Conservation (phyloP, 1,140 invertebrate genomes). For the Aphaenogaster ashmeadi region DNA sequence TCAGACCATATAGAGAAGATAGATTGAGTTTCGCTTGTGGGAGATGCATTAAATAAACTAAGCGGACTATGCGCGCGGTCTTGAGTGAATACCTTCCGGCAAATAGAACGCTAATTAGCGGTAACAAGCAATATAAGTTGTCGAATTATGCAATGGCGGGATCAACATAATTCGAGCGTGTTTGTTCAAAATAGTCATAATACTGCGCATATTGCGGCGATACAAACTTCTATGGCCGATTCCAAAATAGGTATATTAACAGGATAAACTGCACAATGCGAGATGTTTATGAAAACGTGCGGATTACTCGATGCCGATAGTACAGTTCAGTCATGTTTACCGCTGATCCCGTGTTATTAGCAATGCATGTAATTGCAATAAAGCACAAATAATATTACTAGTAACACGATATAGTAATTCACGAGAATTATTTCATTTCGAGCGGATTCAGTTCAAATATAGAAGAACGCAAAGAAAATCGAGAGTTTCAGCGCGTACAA, state of each 20-base stretch:
- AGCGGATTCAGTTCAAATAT: not conserved
- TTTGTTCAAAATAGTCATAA: conserved; percentile 48
- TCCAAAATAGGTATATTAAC: conserved; percentile 15
- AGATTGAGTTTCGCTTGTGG: conserved; percentile 57
- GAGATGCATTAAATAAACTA: conserved; percentile 63
- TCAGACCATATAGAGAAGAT: conserved; percentile 42
- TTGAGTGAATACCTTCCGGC: conserved; percentile 57
- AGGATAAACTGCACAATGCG: conserved; percentile 33
- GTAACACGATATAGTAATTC: conserved; percentile 6
- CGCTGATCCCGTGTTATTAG: not conserved
- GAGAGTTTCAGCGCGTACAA: not conserved
- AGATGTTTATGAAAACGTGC: conserved; percentile 44
- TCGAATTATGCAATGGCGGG: conserved; percentile 49
- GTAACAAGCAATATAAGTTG: conserved; percentile 65
- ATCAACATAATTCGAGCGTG: conserved; percentile 45
- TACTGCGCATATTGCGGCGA: conserved; percentile 7
- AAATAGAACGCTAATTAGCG: conserved; percentile 55
- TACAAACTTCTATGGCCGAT: conserved; percentile 28
- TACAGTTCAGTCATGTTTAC: not conserved
- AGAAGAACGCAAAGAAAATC: not conserved
- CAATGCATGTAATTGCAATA: conserved; percentile 18
- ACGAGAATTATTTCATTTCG: not conserved
- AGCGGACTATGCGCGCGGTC: conserved; percentile 47
- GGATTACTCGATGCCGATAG: conserved; percentile 16
- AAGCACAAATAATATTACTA: not conserved